Base-by-base conservation (phyloP, 37 sponge, comb jelly and placozoan species). In the Halichondria panicea region DNA sequence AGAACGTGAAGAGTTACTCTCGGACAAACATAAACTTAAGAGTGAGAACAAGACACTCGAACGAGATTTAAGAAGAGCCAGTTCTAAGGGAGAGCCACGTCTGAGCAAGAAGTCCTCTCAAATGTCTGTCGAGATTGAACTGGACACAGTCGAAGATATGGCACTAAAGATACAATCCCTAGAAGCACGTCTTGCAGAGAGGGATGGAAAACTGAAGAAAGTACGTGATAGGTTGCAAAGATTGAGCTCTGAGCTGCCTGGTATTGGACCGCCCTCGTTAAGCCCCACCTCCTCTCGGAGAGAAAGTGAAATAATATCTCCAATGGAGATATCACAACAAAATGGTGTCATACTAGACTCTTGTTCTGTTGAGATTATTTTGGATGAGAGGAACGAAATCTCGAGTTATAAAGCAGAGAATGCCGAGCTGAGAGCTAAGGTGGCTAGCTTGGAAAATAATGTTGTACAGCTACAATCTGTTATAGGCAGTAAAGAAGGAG, bases 111-210 rank as follows among this genome's bases (percentile, higher is more conserved):
- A 76, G 63, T 43, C 22, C 8, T 39, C 27, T 35, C 53, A 59
- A 45, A 57, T 36, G 58, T n/a, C 15, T 8, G 21, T 40, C 2
- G 37, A 69, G 35, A 38, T 59, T 15, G 28, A 11, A 5, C 4
- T 40, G n/a, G 70, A 68, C 13, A 43, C 46, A 46, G 78, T 35
- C 18, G 78, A 78, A 50, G 73, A 56, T 3, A 42, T 79, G n/a
- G 24, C 40, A 24, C n/a, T 41, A 31, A 79, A 41, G 43, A 68
- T 78, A 31, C 53, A 45, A 22, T 30, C 31, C 19, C 54, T 78
- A 1, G 70, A 79, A 44, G 61, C 56, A 5, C 43, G 19, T 3
- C n/a, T 79, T 70, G 41, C 58, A 28, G 61, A 44, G 27, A 67
- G 61, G 25, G 70, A 70, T 42, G 35, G 22, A 28, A 69, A 79